A percentile compares a stretch with the other conserved stretches of the same genome.
These are phyloP conservation scores for Etheostoma spectabile DNA, from an alignment of 2,113 vertebrate species.

Conservation along the genomic window DNA sequence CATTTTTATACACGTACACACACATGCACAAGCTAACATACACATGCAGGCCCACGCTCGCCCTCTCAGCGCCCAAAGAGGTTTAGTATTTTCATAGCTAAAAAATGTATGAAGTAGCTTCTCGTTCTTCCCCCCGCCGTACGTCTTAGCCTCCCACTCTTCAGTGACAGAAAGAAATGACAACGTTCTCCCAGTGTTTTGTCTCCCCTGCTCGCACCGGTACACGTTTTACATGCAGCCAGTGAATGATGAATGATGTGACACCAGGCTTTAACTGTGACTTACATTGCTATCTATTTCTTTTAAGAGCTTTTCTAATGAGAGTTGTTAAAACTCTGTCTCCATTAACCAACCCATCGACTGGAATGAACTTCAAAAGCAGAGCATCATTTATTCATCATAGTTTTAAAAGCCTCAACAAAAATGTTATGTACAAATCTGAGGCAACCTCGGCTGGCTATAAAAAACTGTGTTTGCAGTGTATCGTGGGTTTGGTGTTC, in stretches of 20 bases:
- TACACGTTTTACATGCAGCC: slow-evolving; percentile 39
- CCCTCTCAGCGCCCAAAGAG: slow-evolving; percentile 50
- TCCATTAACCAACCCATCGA: slow-evolving; percentile 65
- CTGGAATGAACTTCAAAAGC: slow-evolving; percentile 65
- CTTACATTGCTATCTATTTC: slow-evolving; percentile 52
- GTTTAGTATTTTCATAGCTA: slow-evolving; percentile 66
- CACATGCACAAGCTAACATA: slow-evolving; percentile 27
- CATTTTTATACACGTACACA: slow-evolving; percentile 37
- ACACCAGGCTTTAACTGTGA: slow-evolving; percentile 52
- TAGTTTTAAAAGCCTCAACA: slow-evolving; percentile 74
- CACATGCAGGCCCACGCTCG: slow-evolving; percentile 31
- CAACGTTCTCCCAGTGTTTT: slow-evolving; percentile 51
- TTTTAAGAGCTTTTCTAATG: slow-evolving; percentile 71
- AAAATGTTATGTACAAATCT: slow-evolving; percentile 67
- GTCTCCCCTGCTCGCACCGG: slow-evolving; percentile 42
- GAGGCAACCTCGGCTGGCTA: slow-evolving; percentile 41
- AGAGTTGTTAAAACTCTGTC: slow-evolving; percentile 60
- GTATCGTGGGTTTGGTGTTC: slow-evolving; percentile 32
- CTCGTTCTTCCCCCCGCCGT: slow-evolving; percentile 5
- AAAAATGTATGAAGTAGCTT: slow-evolving; percentile 75
- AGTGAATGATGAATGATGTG: slow-evolving; percentile 64
- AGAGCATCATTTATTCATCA: slow-evolving; percentile 77
- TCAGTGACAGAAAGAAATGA: slow-evolving; percentile 40
- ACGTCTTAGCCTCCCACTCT: slow-evolving; percentile 41
- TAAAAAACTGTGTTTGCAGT: slow-evolving; percentile 36